Conservation (phyloP, 2,113 vertebrate genomes). For the Vidua macroura region DNA sequence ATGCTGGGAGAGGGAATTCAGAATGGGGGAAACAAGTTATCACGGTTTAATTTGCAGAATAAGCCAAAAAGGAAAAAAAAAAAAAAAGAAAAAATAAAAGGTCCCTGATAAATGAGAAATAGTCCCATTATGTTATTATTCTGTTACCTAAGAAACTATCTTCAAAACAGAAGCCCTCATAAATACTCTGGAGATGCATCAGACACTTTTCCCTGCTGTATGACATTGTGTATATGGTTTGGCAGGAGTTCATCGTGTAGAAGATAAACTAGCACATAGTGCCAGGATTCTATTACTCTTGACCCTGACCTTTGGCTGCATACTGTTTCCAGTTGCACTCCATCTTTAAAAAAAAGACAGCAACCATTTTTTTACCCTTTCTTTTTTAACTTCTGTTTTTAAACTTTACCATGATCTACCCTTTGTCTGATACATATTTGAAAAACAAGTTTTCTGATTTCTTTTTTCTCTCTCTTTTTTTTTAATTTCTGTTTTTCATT, state of each 20-base stretch:
- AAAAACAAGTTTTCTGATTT: slow-evolving; percentile 46
- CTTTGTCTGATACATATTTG: not conserved
- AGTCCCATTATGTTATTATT: slow-evolving; percentile 77
- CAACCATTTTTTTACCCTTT: slow-evolving; percentile 9
- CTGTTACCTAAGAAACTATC: slow-evolving; percentile 88
- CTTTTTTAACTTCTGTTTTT: slow-evolving; percentile 63
- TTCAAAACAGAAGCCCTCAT: slow-evolving; percentile 88
- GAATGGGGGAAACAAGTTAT: slow-evolving; percentile 13
- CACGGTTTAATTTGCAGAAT: slow-evolving; percentile 64
- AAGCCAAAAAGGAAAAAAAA: slow-evolving; percentile 28
- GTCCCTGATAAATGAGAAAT: slow-evolving; percentile 72
- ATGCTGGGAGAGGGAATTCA: not conserved
- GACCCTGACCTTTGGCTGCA: slow-evolving; percentile 79
- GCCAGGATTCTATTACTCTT: slow-evolving; percentile 82
- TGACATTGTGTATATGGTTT: slow-evolving; percentile 77
- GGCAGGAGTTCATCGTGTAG: slow-evolving; percentile 73
- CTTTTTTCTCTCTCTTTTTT: not conserved
- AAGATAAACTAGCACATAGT: slow-evolving; percentile 78
- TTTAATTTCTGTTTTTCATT: slow-evolving; percentile 31
- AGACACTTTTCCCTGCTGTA: slow-evolving; percentile 72
- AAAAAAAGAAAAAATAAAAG: not conserved
- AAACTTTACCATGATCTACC: slow-evolving; percentile 25
- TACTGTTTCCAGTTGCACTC: slow-evolving; percentile 78
- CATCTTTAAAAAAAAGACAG: slow-evolving; percentile 72
- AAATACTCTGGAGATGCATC: slow-evolving; percentile 82